Evolutionary conservation across 2,797 vertebrate species (phyloP), one percentile per base, ranked within the genome.

Genomic region (Labeo calbasu): DNA sequence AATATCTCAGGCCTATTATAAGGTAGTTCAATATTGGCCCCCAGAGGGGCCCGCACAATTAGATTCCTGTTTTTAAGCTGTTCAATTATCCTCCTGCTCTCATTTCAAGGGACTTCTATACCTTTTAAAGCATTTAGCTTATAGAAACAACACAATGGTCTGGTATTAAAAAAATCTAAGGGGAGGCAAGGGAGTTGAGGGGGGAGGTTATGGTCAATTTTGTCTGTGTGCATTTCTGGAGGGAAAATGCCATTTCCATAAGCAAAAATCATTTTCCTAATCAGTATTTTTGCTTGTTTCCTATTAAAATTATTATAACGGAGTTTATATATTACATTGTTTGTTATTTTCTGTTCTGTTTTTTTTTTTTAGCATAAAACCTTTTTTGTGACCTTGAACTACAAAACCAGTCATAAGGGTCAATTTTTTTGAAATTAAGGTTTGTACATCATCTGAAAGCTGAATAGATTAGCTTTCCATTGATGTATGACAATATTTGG

Each of bases 11-110:
- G 93, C 97, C 96, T 98, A 97, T 98, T 97, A 97, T 97, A 99
- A 97, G 96, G 97, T 96, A 96, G 96, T 96, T 96, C 95, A 93
- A 96, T 97, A 97, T 95, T 96, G 94, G 94, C 93, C 96, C 96
- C 97, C 95, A 69, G 95, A 90, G 94, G 96, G 94, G 96, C 95
- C 92, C 1, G 89, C 94, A 97, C 97, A 99, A 99, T 99, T 99
- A 98, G 97, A 99, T 99, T 99, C 96, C 96, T 96, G 96, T 96
- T 97, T 98, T 98, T 96, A 97, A 98, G 97, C 96, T 96, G 96
- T 93, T 96, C 96, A 97, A 98, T 99, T 98, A 98, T 97, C 96
- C 94, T 96, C 95, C 95, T 95, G 94, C 96, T 95, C 96, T 97
- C 94, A 96, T 97, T 97, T 97, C 96, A 96, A 94, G 93, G 96